Evolutionary conservation across 1,140 invertebrate genomes (phyloP).

Genomic region (Drosophila burlai): DNA sequence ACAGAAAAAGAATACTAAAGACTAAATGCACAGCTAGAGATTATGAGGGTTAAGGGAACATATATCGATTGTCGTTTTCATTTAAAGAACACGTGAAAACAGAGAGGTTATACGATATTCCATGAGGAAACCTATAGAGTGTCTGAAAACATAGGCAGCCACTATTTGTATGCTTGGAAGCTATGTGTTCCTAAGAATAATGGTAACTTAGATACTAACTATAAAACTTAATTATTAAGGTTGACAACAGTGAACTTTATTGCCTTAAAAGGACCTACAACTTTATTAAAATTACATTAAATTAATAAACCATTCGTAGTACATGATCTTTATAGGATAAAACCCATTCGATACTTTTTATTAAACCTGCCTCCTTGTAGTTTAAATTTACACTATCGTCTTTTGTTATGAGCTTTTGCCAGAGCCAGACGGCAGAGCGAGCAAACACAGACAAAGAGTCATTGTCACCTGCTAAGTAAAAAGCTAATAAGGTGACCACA

Average conservation of each 20-base stretch:
- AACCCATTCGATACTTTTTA: not conserved
- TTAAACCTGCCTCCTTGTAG: slow-evolving; percentile 19
- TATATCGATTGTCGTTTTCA: slow-evolving; percentile 32
- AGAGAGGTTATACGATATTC: slow-evolving; percentile 12
- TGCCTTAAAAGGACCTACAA: not conserved
- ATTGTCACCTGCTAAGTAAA: slow-evolving; percentile 63
- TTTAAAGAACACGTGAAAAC: slow-evolving; percentile 31
- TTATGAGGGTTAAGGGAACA: slow-evolving; percentile 8
- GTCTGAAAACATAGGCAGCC: not conserved
- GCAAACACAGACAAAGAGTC: slow-evolving; percentile 65
- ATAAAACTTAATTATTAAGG: not conserved
- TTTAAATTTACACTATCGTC: slow-evolving; percentile 61
- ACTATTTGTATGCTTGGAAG: not conserved
- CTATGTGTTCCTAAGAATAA: not conserved
- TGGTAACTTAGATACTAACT: not conserved
- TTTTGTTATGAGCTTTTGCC: slow-evolving; percentile 31
- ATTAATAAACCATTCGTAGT: not conserved
- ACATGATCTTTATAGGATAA: not conserved
- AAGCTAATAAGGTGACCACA: slow-evolving; percentile 43
- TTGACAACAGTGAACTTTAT: not conserved
- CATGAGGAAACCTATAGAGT: slow-evolving; percentile 17
- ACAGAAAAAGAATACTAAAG: slow-evolving; percentile 8
- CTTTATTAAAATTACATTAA: not conserved
- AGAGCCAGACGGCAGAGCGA: not conserved
- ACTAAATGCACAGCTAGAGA: slow-evolving; percentile 12